A percentile compares a stretch with the other conserved stretches of the same genome.
Evolutionary conservation across 2,113 vertebrate genomes (phyloP).

Genomic region (Sturnus vulgaris): DNA sequence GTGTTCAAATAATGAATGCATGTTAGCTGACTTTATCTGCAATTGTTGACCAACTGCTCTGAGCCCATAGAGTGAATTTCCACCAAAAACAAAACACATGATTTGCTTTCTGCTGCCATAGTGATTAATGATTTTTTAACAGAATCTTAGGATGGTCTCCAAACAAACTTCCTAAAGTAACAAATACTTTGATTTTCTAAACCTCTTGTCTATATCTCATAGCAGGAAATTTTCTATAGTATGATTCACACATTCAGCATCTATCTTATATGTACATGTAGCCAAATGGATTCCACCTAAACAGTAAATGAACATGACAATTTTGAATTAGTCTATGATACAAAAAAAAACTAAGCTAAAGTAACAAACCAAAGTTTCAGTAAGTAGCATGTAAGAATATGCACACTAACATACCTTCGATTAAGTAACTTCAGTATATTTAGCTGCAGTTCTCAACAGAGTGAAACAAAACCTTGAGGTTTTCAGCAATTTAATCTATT

Average conservation of each 20-base stretch:
- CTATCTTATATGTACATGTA: not conserved
- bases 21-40: not conserved
- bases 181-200: not conserved
- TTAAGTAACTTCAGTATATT: slow-evolving; percentile 20
- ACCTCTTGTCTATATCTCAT: not conserved
- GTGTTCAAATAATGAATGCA: not conserved
- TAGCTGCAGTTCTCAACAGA: slow-evolving; percentile 19
- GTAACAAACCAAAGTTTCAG: not conserved
- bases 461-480: slow-evolving; percentile 30
- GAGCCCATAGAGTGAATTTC: not conserved
- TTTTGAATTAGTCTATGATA: not conserved
- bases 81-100: not conserved
- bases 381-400: not conserved
- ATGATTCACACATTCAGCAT: not conserved
- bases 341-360: not conserved
- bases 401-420: slow-evolving; percentile 8
- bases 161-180: not conserved
- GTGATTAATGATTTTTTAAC: not conserved
- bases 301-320: not conserved
- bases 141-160: not conserved
- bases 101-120: not conserved
- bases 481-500: slow-evolving; percentile 41
- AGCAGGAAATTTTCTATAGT: not conserved
- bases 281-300: not conserved
- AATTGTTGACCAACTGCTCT: not conserved